Base-by-base conservation (phyloP, 2,888 invertebrate species). In the Geotrupes spiniger region DNA sequence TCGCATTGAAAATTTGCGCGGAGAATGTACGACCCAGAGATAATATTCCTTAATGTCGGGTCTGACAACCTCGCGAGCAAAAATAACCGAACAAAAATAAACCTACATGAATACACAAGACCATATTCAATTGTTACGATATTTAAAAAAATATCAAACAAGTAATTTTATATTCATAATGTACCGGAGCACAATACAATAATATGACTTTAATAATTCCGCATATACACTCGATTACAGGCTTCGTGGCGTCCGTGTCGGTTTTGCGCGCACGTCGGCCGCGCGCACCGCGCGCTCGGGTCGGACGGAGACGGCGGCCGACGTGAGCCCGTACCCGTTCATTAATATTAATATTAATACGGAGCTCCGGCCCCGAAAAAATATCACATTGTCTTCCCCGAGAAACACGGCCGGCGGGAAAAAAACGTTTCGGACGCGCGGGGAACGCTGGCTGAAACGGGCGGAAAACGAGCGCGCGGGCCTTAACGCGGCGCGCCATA, bases 101-200 rank as follows among this genome's bases (percentile, higher is more conserved):
- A 45, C 29, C 10, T 38, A 45, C 28, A 38, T 29, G 45, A 38
- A 45, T 45, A 31, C 38, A 29, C 29, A 49, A 64, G 62, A 59
- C 54, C 61, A 61, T 63, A 63, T 70, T 69, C 69, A 68, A 70
- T 69, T 70, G 70, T 70, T 69, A 61, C 63, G 28, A 64, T 65
- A 64, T 63, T 61, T 58, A 62, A 64, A 66, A 66, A 70, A 68
- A 63, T 51, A 56, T 59, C 61, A 65, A 68, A 67, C 66, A 63
- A 65, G 67, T 65, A 70, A 70, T 69, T 70, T 70, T 63, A 63
- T 70, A 70, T 70, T 69, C 70, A 69, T 70, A 69, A 68, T 68
- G 67, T 65, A 61, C 21, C 65, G 54, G 54, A 60, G 58, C 52
- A 65, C 65, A 68, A 66, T 66, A 62, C 65, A 58, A 62, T 60